Conservation (phyloP, 2,113 vertebrate genomes). For the Grammomys dolichurus region DNA sequence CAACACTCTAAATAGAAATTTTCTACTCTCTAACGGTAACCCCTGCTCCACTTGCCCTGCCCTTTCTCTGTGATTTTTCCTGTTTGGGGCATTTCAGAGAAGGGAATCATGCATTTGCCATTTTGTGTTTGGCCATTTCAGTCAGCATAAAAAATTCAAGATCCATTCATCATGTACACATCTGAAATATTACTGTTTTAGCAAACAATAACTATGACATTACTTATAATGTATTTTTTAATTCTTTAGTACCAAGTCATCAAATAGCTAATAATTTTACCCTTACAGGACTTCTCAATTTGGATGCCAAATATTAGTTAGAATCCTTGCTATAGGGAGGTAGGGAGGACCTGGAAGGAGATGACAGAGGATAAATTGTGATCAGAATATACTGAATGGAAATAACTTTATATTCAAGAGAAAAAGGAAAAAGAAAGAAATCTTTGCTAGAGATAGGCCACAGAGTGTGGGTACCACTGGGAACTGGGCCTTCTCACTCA, state of each 20-base stretch:
- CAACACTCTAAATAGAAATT: background rate
- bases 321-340: background rate
- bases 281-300: background rate
- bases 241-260: conserved; percentile 26
- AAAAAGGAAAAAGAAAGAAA: background rate
- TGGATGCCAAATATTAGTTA: conserved; percentile 23
- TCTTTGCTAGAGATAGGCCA: background rate
- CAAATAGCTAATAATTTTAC: conserved; percentile 16
- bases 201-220: background rate
- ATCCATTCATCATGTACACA: background rate
- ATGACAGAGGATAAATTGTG: background rate
- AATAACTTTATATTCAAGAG: background rate
- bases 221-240: background rate
- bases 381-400: background rate
- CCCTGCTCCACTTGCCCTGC: background rate
- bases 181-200: conserved; percentile 7
- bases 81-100: background rate
- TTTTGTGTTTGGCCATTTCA: background rate
- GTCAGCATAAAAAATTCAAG: background rate
- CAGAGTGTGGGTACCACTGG: background rate
- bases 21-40: background rate
- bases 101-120: background rate
- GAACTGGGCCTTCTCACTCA: background rate
- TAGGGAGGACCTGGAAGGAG: background rate
- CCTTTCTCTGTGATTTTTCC: too few species aligned